These are phyloP conservation scores for Felis chaus DNA, from an alignment of 2,113 vertebrate species.

Conservation along the genomic window DNA sequence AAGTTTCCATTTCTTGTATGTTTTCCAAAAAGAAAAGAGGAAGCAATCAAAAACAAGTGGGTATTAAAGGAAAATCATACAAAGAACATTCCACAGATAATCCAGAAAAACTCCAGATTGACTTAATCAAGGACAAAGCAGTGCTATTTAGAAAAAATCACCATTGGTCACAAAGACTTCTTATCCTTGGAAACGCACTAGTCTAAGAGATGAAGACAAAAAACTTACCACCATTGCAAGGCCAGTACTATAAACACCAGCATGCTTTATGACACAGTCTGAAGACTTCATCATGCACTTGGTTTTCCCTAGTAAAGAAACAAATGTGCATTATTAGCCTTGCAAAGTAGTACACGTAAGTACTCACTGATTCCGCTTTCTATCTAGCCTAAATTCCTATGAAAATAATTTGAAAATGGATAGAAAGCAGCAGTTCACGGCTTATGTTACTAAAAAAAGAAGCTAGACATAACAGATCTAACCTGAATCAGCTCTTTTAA, in stretches of 20 bases:
- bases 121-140: neutral
- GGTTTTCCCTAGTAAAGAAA: constrained; percentile 92
- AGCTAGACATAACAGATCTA: neutral
- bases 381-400: neutral
- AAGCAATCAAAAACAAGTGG: neutral
- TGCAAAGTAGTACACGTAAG: neutral
- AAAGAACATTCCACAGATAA: neutral
- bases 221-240: constrained; percentile 98
- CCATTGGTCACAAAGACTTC: neutral
- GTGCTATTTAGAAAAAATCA: neutral
- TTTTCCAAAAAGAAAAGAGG: neutral
- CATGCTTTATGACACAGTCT: constrained; percentile 98
- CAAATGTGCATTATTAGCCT: neutral
- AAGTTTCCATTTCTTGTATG: neutral
- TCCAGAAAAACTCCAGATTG: neutral
- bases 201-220: neutral
- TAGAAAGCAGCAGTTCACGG: constrained; percentile 1
- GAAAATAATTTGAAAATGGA: neutral
- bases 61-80: neutral
- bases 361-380: neutral
- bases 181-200: neutral
- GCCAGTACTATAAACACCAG: constrained; percentile 95
- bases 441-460: neutral
- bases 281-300: constrained; percentile 99
- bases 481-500: neutral